A percentile compares a stretch with the other conserved stretches of the same genome.
These are phyloP conservation scores for Diorhabda carinulata DNA, from an alignment of 1,140 invertebrate genomes.

Conservation along the genomic window DNA sequence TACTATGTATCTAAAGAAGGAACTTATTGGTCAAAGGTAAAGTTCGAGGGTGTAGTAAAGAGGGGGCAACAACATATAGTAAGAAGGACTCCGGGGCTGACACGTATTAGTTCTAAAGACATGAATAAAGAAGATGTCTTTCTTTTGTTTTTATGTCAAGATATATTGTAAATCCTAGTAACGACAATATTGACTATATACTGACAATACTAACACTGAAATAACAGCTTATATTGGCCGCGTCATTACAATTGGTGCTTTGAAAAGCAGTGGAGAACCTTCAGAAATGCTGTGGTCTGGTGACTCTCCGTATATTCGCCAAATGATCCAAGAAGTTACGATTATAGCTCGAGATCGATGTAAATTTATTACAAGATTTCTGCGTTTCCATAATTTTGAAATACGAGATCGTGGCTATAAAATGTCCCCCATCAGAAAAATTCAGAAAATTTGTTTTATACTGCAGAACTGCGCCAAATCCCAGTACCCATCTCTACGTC, in stretches of 20 bases:
- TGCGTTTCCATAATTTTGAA: too few species aligned
- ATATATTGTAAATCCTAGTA: not conserved
- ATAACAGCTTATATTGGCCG: not conserved
- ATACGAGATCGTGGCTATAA: not conserved
- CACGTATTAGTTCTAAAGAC: not conserved
- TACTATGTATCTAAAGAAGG: too few species aligned
- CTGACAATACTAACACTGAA: not conserved
- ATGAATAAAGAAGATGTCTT: not conserved
- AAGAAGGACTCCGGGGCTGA: not conserved
- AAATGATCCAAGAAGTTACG: not conserved
- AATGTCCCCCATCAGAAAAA: conserved; percentile 4
- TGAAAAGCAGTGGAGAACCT: not conserved
- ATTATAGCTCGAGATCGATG: not conserved
- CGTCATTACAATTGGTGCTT: not conserved
- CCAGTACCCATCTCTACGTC: not conserved
- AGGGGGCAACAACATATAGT: too few species aligned
- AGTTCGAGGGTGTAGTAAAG: too few species aligned
- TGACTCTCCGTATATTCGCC: not conserved
- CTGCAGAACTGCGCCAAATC: not conserved
- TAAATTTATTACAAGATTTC: too few species aligned
- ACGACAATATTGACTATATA: too few species aligned
- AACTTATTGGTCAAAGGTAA: too few species aligned
- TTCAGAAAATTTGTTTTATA: not conserved
- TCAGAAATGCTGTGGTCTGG: not conserved
- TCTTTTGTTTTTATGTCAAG: not conserved